Evolutionary conservation across 2,113 vertebrate genomes (phyloP).

Genomic region (Leuciscus idus): DNA sequence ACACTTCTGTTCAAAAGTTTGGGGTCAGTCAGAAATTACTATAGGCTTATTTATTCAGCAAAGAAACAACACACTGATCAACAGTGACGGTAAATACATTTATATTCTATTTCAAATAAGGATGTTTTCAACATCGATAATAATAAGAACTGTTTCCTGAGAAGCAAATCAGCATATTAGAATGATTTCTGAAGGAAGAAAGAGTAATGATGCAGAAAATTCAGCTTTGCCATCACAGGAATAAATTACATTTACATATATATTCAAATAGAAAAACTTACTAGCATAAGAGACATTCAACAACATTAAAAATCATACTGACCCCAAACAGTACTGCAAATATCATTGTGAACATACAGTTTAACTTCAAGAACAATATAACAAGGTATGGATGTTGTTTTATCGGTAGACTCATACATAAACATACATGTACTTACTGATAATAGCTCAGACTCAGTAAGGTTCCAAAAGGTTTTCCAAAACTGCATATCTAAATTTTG

Average conservation of each 20-base stretch:
- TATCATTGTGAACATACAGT: neutral
- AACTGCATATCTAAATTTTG: conserved; percentile 90
- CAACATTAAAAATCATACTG: neutral
- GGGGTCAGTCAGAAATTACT: neutral
- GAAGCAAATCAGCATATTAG: neutral
- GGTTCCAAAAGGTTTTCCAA: conserved; percentile 93
- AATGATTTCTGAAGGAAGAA: neutral
- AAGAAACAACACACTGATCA: neutral
- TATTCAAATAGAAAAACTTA: neutral
- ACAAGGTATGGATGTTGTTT: neutral
- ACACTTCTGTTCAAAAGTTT: neutral
- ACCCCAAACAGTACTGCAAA: neutral
- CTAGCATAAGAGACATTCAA: neutral
- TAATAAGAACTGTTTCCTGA: neutral
- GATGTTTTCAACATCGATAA: neutral
- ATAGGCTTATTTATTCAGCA: neutral
- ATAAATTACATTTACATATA: neutral
- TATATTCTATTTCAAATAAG: neutral
- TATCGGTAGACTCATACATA: neutral
- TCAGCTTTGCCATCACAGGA: neutral
- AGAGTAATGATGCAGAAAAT: neutral
- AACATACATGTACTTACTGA: conserved; percentile 69
- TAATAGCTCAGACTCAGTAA: conserved; percentile 86
- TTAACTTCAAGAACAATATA: neutral
- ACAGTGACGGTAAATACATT: neutral